phyloP scores from a whole-genome alignment of 1,140 invertebrate species.

The Aphis gossypii region DNA sequence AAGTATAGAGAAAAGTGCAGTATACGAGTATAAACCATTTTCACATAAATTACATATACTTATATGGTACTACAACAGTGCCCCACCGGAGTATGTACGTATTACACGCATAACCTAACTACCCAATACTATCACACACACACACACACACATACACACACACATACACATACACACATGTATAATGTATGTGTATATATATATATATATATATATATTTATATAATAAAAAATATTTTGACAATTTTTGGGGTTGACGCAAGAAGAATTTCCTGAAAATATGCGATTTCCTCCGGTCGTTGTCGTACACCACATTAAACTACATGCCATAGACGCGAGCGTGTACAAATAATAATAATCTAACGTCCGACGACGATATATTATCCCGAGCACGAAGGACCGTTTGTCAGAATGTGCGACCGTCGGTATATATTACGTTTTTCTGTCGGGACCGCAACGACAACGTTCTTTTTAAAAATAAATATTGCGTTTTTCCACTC shows the following conservation, averaged over 20 bases:
- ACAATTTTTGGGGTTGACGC: neutral
- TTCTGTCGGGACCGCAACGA: conserved; percentile 20
- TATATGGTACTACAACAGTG: neutral
- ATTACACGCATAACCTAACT: neutral
- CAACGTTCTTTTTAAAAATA: conserved; percentile 38
- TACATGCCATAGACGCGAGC: neutral
- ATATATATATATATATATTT: no score
- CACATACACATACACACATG: neutral
- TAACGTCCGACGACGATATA: conserved; percentile 47
- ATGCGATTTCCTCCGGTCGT: conserved; percentile 35
- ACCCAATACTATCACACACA: neutral
- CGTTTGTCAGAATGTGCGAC: conserved; percentile 54
- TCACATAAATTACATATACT: neutral
- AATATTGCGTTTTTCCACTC: conserved; percentile 54
- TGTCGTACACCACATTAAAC: neutral
- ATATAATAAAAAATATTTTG: conserved; percentile 13
- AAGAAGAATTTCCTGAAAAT: conserved; percentile 30
- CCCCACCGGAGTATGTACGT: neutral
- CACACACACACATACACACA: no score
- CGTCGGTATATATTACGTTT: conserved; percentile 45
- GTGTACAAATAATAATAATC: conserved; percentile 46
- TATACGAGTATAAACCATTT: neutral
- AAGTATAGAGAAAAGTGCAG: neutral
- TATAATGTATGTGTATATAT: no score
- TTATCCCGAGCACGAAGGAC: conserved; percentile 47